These are phyloP conservation scores for Andrena marginata DNA, from an alignment of 2,888 invertebrate genomes.

Conservation along the genomic window DNA sequence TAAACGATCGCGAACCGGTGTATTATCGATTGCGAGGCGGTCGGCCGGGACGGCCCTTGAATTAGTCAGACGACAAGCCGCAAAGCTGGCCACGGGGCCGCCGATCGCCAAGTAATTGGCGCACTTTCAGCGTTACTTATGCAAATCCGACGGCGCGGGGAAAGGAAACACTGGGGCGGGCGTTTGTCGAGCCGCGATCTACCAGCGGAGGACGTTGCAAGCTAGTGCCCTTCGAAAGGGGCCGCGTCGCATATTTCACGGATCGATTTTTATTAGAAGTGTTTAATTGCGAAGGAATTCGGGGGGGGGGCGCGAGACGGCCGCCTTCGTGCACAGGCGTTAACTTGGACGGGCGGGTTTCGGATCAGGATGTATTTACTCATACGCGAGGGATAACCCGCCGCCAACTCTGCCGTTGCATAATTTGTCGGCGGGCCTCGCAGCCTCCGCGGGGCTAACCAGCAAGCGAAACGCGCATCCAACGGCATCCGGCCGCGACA, in stretches of 20 bases:
- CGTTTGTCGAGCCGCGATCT: background rate
- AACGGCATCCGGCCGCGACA: constrained; percentile 42
- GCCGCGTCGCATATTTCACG: too few species aligned
- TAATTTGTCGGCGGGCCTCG: constrained; percentile 47
- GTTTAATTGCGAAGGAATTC: too few species aligned
- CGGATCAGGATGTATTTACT: constrained; percentile 18
- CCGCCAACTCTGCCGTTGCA: constrained; percentile 25
- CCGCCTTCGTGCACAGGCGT: background rate
- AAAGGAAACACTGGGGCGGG: background rate
- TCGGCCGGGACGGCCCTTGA: constrained; percentile 55
- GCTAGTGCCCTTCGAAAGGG: too few species aligned
- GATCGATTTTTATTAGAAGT: too few species aligned
- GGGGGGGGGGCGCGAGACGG: too few species aligned
- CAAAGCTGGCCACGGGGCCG: constrained; percentile 48
- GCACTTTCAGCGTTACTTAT: constrained; percentile 42
- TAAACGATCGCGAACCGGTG: constrained; percentile 57
- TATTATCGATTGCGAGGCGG: constrained; percentile 61
- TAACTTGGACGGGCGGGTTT: background rate
- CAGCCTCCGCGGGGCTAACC: background rate
- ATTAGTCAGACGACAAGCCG: constrained; percentile 68
- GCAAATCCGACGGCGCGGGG: constrained; percentile 4
- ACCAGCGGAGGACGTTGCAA: too few species aligned
- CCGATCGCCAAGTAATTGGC: constrained; percentile 61
- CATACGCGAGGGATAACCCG: constrained; percentile 17
- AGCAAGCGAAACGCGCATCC: constrained; percentile 7